Base-by-base conservation (phyloP, 1,140 invertebrate species). In the Wasmannia auropunctata region DNA sequence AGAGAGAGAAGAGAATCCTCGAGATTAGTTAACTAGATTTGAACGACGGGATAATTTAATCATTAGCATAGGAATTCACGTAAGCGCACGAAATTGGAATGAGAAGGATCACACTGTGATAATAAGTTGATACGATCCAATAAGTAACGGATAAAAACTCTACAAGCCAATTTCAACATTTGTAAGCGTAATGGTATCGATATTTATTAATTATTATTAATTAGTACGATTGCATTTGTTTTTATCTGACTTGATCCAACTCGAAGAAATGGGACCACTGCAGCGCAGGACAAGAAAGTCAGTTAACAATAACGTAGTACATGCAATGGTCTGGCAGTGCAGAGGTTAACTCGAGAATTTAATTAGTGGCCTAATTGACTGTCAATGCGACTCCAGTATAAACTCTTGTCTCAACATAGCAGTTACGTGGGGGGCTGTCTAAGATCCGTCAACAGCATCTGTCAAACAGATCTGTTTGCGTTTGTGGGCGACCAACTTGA, bases 401-500 rank as follows among this genome's bases (percentile, higher is more conserved):
- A 83, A 83, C 51, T 60, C 67, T 46, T 83, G 51, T 83, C 25
- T 5, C 51, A 58, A 83, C 51, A 74, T 25, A n/a, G 76, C 11
- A n/a, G n/a, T n/a, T n/a, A 19, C 51, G 65, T 58, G 40, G 14
- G 22, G 1, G 7, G 14, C 37, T 37, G 67, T 83, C 67, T 83
- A 74, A 83, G 67, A 83, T 83, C 51, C 28, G 65, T 72, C 79
- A 83, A 58, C 79, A 83, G 40, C n/a, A 28, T 58, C 67, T 34
- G 25, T 58, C 67, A 83, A 83, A 72, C 28, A 83, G 79, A 83
- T 83, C 79, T 81, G 65, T 81, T 74, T 83, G 51, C 51, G 25
- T 34, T 70, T 37, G 79, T 40, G 25, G 40, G n/a, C 11, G 11
- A 51, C 46, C 34, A 16, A 16, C 25, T 81, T 31, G 14, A 43